These are phyloP conservation scores for Enteromius argenteus DNA, from an alignment of 2,797 vertebrate genomes.

Conservation along the genomic window DNA sequence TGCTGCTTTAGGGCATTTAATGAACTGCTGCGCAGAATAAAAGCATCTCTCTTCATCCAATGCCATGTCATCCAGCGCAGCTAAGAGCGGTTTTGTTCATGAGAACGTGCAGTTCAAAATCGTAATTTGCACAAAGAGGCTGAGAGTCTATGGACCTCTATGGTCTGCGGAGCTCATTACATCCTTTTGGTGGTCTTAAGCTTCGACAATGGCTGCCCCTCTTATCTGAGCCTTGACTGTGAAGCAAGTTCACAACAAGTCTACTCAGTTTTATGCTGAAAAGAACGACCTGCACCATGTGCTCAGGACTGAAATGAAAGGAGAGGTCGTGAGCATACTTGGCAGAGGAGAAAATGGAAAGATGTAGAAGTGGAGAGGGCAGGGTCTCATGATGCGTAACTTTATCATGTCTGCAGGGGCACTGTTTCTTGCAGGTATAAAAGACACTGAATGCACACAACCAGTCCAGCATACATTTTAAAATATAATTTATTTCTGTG, in stretches of 20 bases:
- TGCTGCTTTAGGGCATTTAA: background rate
- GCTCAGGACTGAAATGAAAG: background rate
- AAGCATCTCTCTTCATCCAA: background rate
- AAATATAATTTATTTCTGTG: background rate
- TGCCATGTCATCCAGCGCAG: background rate
- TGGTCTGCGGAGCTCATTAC: constrained; percentile 67
- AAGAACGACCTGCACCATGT: background rate
- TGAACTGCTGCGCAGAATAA: background rate
- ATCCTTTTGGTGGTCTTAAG: constrained; percentile 62
- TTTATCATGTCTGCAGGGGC: background rate
- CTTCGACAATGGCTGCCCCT: constrained; percentile 41
- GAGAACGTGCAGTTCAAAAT: constrained; percentile 53
- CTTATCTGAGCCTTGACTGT: background rate
- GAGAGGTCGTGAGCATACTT: constrained; percentile 1
- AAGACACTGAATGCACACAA: background rate
- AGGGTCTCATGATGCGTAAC: background rate
- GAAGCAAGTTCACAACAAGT: background rate
- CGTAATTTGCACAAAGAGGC: constrained; percentile 63
- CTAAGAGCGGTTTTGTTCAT: constrained; percentile 10
- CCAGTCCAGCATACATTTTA: background rate
- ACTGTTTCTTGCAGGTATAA: background rate
- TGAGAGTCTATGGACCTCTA: constrained; percentile 61
- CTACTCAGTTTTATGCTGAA: constrained; percentile 6
- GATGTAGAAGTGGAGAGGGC: background rate
- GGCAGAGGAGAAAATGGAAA: constrained; percentile 1